These are phyloP conservation scores for Hirudinaria manillensis DNA, from an alignment of 2,888 invertebrate genomes.

Conservation along the genomic window DNA sequence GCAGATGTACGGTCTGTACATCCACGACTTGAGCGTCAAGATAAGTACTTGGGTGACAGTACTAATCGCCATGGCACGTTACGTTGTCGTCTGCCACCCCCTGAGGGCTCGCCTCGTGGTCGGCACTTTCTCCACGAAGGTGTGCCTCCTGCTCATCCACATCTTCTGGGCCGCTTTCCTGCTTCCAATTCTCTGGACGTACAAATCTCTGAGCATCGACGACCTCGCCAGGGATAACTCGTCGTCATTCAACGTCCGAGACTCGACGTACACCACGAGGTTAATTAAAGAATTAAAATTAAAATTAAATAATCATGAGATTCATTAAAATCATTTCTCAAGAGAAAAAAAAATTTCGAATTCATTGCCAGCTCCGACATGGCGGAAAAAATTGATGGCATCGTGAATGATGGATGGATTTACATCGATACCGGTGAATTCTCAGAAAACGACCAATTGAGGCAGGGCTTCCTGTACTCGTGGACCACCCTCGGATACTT, in stretches of 20 bases:
- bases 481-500: background rate
- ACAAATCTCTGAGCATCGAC: conserved; percentile 12
- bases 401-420: background rate
- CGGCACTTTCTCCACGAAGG: conserved; percentile 42
- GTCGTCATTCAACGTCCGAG: too few species aligned
- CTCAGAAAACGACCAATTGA: background rate
- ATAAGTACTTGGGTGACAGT: conserved; percentile 52
- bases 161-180: conserved; percentile 33
- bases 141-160: conserved; percentile 42
- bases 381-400: too few species aligned
- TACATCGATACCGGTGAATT: conserved; percentile 6
- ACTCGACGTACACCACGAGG: too few species aligned
- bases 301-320: too few species aligned
- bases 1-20: conserved; percentile 43
- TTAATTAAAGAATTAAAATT: too few species aligned
- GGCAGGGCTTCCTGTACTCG: background rate
- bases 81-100: conserved; percentile 51
- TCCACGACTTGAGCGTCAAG: conserved; percentile 51
- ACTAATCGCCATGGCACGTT: conserved; percentile 50
- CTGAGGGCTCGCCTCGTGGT: conserved; percentile 49
- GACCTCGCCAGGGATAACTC: too few species aligned
- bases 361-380: too few species aligned
- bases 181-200: conserved; percentile 34
- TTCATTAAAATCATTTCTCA: too few species aligned
- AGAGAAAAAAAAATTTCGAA: too few species aligned